Evolutionary conservation across 2,113 vertebrate genomes (phyloP).

Genomic region (Xyliphius kryptos): DNA sequence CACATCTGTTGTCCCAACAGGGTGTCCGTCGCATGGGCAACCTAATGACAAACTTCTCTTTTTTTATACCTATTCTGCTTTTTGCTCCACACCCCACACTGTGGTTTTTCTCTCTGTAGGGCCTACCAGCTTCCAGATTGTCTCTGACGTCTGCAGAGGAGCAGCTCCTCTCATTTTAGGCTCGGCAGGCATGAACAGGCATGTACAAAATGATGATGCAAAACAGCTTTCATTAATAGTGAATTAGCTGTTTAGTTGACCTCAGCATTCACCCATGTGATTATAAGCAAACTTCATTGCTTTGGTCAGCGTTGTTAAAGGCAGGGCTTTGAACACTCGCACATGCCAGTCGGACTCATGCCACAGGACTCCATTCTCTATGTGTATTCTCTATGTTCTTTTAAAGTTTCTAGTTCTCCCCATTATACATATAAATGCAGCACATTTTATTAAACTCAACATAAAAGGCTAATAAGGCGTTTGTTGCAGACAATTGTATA

Average conservation of each 20-base stretch:
- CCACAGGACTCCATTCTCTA: no score
- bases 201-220: constrained; percentile 49
- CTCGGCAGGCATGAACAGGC: constrained; percentile 34
- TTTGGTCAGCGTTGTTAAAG: constrained; percentile 47
- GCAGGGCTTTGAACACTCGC: constrained; percentile 26
- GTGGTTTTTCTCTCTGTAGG: constrained; percentile 1
- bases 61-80: constrained; percentile 22
- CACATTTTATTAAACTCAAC: no score
- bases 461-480: no score
- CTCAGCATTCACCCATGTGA: constrained; percentile 59
- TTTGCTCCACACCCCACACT: constrained; percentile 35
- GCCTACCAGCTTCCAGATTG: constrained; percentile 1
- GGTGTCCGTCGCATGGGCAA: constrained; percentile 59
- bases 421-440: no score
- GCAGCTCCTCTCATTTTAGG: constrained; percentile 3
- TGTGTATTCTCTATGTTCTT: constrained; percentile 4
- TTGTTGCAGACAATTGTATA: no score
- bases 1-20: constrained; percentile 71
- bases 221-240: constrained; percentile 54
- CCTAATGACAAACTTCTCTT: constrained; percentile 53
- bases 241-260: constrained; percentile 57
- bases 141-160: neutral
- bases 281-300: constrained; percentile 62
- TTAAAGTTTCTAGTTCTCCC: neutral
- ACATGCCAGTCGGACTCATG: neutral